These are phyloP conservation scores for Apaloderma vittatum DNA, from an alignment of 2,113 vertebrate genomes.

Conservation along the genomic window DNA sequence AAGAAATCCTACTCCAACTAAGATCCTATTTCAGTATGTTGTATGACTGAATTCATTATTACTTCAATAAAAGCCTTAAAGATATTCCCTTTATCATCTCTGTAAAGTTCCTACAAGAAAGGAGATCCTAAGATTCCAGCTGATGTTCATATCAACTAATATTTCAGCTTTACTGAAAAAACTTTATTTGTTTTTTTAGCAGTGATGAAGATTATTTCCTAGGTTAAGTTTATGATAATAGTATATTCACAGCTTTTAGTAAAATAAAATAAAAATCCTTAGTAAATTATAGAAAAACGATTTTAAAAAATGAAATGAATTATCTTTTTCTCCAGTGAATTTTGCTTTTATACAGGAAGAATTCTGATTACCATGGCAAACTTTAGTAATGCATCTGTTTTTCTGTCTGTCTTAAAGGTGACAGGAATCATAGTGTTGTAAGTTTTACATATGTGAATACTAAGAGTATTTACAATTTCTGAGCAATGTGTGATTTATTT, in stretches of 20 bases:
- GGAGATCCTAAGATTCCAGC: not conserved
- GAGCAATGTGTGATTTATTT: not conserved
- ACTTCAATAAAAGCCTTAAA: constrained; percentile 39
- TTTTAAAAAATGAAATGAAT: not conserved
- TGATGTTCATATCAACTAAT: not conserved
- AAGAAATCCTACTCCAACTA: not conserved
- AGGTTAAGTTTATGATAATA: not conserved
- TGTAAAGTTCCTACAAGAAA: constrained; percentile 6
- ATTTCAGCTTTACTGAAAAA: not conserved
- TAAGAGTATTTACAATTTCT: not conserved
- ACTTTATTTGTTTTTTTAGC: not conserved
- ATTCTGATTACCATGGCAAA: not conserved
- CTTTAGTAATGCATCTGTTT: not conserved
- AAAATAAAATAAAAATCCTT: not conserved
- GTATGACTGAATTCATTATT: constrained; percentile 20
- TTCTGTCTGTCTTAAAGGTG: not conserved
- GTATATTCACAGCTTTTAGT: not conserved
- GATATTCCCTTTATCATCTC: constrained; percentile 9
- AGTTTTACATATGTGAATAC: not conserved
- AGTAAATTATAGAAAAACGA: not conserved
- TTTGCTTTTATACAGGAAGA: not conserved
- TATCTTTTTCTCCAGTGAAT: not conserved
- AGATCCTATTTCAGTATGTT: constrained; percentile 16
- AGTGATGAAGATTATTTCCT: not conserved
- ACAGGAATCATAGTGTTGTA: not conserved